Evolutionary conservation across 2,113 vertebrate species (phyloP).

Genomic region (Leptobrachium leishanense): DNA sequence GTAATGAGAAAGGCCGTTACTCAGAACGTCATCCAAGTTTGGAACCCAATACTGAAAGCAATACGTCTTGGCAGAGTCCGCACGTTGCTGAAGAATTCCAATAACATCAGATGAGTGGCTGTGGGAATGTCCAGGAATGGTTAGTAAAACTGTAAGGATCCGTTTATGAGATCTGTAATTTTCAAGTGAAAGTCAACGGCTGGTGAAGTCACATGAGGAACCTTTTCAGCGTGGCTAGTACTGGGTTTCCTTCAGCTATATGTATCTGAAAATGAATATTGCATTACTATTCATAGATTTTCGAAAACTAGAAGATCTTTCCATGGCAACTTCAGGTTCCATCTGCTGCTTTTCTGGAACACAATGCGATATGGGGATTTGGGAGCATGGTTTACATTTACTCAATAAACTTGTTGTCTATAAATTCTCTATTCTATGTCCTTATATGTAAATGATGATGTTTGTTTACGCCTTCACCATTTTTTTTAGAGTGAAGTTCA

Average conservation of each 20-base stretch:
- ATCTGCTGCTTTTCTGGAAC: conserved; percentile 23
- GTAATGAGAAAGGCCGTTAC: conserved; percentile 24
- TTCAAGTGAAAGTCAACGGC: conserved; percentile 38
- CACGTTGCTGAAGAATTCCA: conserved; percentile 27
- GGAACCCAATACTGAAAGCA: conserved; percentile 38
- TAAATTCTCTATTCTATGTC: conserved; percentile 7
- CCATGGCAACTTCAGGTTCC: conserved; percentile 57
- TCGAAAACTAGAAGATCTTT: conserved; percentile 46
- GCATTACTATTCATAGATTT: conserved; percentile 55
- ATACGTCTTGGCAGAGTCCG: conserved; percentile 26
- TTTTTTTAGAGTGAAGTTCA: too few relatives aligned
- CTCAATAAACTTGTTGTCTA: conserved; percentile 22
- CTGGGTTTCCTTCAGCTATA: conserved; percentile 13
- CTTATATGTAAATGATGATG: neutral
- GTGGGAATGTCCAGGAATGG: conserved; percentile 37
- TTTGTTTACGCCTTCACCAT: conserved; percentile 2
- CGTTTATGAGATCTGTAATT: conserved; percentile 44
- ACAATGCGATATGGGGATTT: conserved; percentile 29
- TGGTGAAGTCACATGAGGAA: conserved; percentile 44
- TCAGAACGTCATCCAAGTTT: conserved; percentile 38
- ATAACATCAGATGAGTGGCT: conserved; percentile 21
- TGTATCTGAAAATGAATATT: conserved; percentile 31
- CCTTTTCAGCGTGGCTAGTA: conserved; percentile 18
- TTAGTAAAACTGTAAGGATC: conserved; percentile 33
- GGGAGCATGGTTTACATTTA: conserved; percentile 24